Conservation (phyloP, 1,140 invertebrate genomes). For the Dendrolimus punctatus region DNA sequence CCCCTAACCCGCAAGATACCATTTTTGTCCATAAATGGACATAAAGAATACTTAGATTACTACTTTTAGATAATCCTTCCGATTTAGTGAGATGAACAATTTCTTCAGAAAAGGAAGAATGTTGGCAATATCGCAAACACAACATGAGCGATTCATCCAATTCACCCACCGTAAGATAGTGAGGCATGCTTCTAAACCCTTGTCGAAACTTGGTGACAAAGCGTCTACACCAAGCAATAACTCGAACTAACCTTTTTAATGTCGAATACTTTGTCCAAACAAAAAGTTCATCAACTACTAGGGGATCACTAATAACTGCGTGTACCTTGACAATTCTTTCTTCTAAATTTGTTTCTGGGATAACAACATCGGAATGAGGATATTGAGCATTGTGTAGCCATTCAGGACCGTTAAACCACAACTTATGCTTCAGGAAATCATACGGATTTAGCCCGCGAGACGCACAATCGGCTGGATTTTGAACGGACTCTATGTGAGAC, state of each 20-base stretch:
- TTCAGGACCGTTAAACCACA: neutral
- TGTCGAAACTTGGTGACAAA: neutral
- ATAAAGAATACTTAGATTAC: neutral
- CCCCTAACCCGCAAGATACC: constrained; percentile 1
- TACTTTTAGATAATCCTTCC: no score
- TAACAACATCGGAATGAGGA: neutral
- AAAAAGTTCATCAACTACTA: neutral
- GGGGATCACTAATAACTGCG: neutral
- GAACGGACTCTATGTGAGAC: constrained; percentile 1
- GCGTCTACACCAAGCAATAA: constrained; percentile 1
- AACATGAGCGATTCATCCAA: neutral
- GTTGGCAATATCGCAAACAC: neutral
- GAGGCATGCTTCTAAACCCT: neutral
- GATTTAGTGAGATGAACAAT: no score
- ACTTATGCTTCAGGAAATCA: neutral
- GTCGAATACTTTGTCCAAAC: neutral
- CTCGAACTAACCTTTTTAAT: constrained; percentile 1
- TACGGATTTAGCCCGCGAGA: constrained; percentile 1
- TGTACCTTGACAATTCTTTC: neutral
- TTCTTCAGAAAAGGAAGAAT: neutral
- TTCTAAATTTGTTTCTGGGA: neutral
- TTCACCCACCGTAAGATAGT: neutral
- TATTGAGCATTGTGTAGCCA: no score
- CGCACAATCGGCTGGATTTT: constrained; percentile 2
- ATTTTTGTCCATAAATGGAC: constrained; percentile 1